Conservation (phyloP, 1,140 invertebrate species). For the Steinernema khuongi region DNA sequence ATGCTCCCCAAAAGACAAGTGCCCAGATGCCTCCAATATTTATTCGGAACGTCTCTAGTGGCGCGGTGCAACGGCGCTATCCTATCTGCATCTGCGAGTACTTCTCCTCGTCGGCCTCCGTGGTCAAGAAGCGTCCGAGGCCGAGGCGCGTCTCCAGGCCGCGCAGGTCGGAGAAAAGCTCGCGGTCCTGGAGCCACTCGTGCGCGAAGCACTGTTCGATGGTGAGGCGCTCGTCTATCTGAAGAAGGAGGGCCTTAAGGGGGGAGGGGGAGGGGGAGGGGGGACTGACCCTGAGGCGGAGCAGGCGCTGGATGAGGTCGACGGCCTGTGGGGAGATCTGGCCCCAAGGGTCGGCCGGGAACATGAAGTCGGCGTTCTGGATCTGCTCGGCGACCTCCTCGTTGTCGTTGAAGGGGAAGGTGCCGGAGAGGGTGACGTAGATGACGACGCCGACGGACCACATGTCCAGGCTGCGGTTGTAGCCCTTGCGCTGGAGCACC, state of each 20-base stretch:
- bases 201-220: constrained; percentile 92
- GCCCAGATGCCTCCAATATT: no score
- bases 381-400: constrained; percentile 99
- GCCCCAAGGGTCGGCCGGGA: constrained; percentile 95
- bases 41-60: no score
- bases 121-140: neutral
- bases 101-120: neutral
- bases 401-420: constrained; percentile 98
- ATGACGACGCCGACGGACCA: constrained; percentile 99
- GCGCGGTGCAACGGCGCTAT: neutral
- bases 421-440: constrained; percentile 85
- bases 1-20: no score
- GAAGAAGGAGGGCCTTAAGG: constrained; percentile 12
- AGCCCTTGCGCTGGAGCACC: constrained; percentile 81
- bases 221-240: constrained; percentile 61
- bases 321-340: constrained; percentile 90
- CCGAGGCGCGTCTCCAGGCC: constrained; percentile 43
- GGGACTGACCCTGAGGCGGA: constrained; percentile 82
- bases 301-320: constrained; percentile 90
- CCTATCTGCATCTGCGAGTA: neutral
- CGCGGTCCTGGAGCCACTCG: constrained; percentile 75
- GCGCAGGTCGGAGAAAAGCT: constrained; percentile 46
- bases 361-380: constrained; percentile 99
- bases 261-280: neutral
- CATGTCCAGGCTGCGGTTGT: constrained; percentile 97